phyloP scores from a whole-genome alignment of 2,888 invertebrate genomes.

The Margaritifera margaritifera region DNA sequence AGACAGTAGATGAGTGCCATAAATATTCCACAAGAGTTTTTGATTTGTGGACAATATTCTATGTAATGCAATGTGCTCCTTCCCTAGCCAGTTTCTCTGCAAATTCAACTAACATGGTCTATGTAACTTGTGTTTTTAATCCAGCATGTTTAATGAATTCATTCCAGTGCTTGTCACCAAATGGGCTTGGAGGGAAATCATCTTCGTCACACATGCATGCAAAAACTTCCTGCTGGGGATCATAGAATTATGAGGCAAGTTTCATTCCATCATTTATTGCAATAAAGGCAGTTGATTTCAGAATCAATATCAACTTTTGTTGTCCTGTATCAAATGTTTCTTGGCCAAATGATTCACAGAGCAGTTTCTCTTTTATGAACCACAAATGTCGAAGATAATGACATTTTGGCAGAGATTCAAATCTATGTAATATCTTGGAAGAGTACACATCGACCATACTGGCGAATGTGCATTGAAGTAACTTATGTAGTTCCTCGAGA shows the following conservation, averaged over 20 bases:
- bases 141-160: slow-evolving; percentile 26
- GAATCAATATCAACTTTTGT: not conserved
- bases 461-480: not conserved
- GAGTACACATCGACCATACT: slow-evolving; percentile 5
- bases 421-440: slow-evolving; percentile 9
- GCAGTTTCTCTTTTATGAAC: slow-evolving; percentile 1
- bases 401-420: slow-evolving; percentile 2
- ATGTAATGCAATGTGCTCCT: not conserved
- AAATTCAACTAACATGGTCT: slow-evolving; percentile 28
- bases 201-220: slow-evolving; percentile 3
- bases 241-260: slow-evolving; percentile 13
- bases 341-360: too few relatives aligned
- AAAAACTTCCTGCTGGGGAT: slow-evolving; percentile 11
- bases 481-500: not conserved
- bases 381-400: slow-evolving; percentile 7
- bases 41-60: slow-evolving; percentile 14
- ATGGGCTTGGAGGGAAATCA: slow-evolving; percentile 21
- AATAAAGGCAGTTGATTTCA: slow-evolving; percentile 15
- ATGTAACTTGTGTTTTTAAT: slow-evolving; percentile 16
- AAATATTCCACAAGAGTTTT: slow-evolving; percentile 13
- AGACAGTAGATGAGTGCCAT: slow-evolving; percentile 3
- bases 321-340: not conserved
- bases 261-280: slow-evolving; percentile 5
- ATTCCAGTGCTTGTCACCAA: slow-evolving; percentile 11
- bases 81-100: slow-evolving; percentile 15